Percentiles rank a stretch among this genome's conserved stretches.
phyloP scores from a whole-genome alignment of 1,140 invertebrate species.

The Psix sp. region DNA sequence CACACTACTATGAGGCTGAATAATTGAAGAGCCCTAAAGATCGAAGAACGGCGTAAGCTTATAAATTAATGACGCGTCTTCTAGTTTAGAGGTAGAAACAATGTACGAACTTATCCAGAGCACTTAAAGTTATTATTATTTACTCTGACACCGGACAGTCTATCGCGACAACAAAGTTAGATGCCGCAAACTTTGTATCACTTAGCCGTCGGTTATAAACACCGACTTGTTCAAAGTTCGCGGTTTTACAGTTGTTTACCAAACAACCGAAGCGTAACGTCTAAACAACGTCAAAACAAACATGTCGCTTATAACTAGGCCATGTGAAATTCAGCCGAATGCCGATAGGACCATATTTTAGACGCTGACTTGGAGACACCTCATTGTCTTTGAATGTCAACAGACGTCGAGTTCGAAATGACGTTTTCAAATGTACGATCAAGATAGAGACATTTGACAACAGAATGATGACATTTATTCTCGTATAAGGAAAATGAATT shows the following conservation, averaged over 20 bases:
- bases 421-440: too few species aligned
- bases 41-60: conserved; percentile 35
- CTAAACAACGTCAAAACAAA: conserved; percentile 26
- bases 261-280: conserved; percentile 11
- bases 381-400: too few species aligned
- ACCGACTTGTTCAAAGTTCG: conserved; percentile 22
- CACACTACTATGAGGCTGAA: conserved; percentile 18
- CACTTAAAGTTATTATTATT: conserved; percentile 15
- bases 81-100: conserved; percentile 38
- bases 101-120: conserved; percentile 43
- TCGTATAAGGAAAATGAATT: too few species aligned
- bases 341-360: too few species aligned
- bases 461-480: too few species aligned
- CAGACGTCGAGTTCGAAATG: too few species aligned
- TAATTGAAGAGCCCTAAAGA: conserved; percentile 27
- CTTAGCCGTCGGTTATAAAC: conserved; percentile 28
- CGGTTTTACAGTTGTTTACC: conserved; percentile 41
- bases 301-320: conserved; percentile 15
- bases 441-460: too few species aligned
- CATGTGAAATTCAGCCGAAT: too few species aligned
- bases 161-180: conserved; percentile 10
- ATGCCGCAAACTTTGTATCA: conserved; percentile 30
- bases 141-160: conserved; percentile 4
- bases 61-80: conserved; percentile 26
- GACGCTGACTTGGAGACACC: too few species aligned